Evolutionary conservation across 2,888 invertebrate genomes (phyloP).

Genomic region (Diaphora mendica): DNA sequence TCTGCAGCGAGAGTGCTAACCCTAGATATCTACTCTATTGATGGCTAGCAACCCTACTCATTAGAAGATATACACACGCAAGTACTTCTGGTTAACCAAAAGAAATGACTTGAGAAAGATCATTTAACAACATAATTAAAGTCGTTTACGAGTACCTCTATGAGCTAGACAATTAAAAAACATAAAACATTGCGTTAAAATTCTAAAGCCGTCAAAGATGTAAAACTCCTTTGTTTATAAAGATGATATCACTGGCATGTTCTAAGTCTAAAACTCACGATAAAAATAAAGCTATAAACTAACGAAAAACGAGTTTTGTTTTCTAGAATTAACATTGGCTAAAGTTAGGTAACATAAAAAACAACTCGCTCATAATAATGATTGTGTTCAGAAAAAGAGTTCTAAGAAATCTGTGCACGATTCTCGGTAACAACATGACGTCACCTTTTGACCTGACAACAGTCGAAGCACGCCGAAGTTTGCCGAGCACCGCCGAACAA

Average conservation of each 20-base stretch:
- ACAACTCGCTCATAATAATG: background rate
- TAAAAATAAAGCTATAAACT: slow-evolving; percentile 6
- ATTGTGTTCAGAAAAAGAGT: slow-evolving; percentile 20
- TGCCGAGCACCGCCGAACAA: slow-evolving; percentile 39
- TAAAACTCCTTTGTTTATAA: background rate
- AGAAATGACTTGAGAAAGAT: background rate
- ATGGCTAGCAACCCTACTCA: background rate
- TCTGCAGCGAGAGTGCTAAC: background rate
- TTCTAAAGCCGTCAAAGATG: background rate
- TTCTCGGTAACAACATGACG: slow-evolving; percentile 40
- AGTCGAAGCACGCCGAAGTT: slow-evolving; percentile 38
- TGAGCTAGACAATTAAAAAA: background rate
- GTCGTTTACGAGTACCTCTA: background rate
- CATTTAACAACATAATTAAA: background rate
- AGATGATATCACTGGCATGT: slow-evolving; percentile 2
- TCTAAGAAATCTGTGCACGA: slow-evolving; percentile 44
- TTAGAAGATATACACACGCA: background rate
- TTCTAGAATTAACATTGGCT: slow-evolving; percentile 17
- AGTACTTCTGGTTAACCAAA: background rate
- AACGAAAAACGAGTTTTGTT: slow-evolving; percentile 15
- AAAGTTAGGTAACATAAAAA: slow-evolving; percentile 20
- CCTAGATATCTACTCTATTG: background rate
- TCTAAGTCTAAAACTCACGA: slow-evolving; percentile 4
- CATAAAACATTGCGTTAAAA: background rate
- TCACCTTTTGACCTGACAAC: slow-evolving; percentile 23